Conservation (phyloP, 2,888 invertebrate genomes). For the Himalopsyche tibetana region DNA sequence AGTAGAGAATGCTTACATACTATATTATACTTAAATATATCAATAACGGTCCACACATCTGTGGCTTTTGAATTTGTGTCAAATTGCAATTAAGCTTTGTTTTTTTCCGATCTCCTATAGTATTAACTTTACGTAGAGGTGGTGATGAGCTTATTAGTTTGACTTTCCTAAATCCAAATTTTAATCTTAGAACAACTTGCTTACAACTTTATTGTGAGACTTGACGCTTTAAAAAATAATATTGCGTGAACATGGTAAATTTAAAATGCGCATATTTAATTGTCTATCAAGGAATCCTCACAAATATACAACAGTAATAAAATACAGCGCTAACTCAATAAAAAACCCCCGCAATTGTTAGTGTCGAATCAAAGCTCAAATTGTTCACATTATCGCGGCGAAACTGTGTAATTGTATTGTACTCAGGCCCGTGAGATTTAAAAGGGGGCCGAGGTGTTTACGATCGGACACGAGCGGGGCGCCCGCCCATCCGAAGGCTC, state of each 20-base stretch:
- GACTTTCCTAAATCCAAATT: no score
- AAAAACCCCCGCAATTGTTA: constrained; percentile 9
- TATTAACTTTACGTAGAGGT: no score
- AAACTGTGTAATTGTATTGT: constrained; percentile 34
- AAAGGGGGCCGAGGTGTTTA: constrained; percentile 49
- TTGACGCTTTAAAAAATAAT: neutral
- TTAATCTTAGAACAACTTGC: no score
- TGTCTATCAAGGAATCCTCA: neutral
- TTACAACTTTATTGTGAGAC: no score
- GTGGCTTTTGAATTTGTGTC: no score
- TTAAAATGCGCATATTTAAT: neutral
- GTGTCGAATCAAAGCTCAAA: constrained; percentile 27
- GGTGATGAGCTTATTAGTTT: no score
- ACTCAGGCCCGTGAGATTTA: constrained; percentile 9
- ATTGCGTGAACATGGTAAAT: neutral
- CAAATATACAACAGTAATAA: neutral
- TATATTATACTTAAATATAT: no score
- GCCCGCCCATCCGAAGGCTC: constrained; percentile 23
- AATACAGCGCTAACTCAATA: constrained; percentile 26
- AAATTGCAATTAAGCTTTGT: no score
- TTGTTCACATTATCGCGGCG: constrained; percentile 22
- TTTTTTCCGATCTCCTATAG: no score
- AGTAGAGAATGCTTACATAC: no score
- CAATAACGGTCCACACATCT: no score
- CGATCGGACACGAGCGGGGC: constrained; percentile 49